These are phyloP conservation scores for Eutolmus rufibarbis DNA, from an alignment of 2,888 invertebrate species.

Conservation along the genomic window DNA sequence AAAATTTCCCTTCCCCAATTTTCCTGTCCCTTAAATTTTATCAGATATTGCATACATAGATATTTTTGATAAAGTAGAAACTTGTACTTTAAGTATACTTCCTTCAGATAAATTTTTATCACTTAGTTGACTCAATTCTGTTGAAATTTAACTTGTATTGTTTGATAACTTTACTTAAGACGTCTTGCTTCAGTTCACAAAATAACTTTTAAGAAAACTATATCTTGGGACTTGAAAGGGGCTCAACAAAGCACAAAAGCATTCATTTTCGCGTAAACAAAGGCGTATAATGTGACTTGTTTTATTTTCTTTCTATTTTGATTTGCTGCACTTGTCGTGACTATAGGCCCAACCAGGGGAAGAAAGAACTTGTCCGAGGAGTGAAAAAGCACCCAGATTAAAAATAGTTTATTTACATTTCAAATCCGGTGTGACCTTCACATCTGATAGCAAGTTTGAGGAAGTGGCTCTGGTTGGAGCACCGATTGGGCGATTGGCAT, in stretches of 20 bases:
- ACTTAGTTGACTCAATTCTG: neutral
- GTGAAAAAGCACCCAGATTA: neutral
- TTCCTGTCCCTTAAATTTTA: too few relatives aligned
- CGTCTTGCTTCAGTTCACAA: too few relatives aligned
- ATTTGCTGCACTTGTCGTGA: neutral
- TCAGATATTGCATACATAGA: too few relatives aligned
- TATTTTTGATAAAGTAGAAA: too few relatives aligned
- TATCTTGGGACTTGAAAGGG: neutral
- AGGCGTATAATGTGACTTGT: neutral
- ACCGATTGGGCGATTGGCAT: neutral
- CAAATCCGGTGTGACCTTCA: neutral
- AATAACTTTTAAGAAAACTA: neutral
- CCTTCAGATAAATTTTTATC: too few relatives aligned
- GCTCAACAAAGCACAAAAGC: neutral
- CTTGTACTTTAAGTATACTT: too few relatives aligned
- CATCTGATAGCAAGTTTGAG: neutral
- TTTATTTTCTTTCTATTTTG: neutral
- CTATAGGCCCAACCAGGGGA: neutral
- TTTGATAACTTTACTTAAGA: too few relatives aligned
- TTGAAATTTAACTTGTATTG: neutral
- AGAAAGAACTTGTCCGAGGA: neutral
- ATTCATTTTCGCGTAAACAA: neutral
- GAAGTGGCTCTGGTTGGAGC: neutral
- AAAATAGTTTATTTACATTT: constrained; percentile 5
- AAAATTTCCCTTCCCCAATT: too few relatives aligned